Evolutionary conservation across 1,140 invertebrate species (phyloP).

Genomic region (Gryon sp.): DNA sequence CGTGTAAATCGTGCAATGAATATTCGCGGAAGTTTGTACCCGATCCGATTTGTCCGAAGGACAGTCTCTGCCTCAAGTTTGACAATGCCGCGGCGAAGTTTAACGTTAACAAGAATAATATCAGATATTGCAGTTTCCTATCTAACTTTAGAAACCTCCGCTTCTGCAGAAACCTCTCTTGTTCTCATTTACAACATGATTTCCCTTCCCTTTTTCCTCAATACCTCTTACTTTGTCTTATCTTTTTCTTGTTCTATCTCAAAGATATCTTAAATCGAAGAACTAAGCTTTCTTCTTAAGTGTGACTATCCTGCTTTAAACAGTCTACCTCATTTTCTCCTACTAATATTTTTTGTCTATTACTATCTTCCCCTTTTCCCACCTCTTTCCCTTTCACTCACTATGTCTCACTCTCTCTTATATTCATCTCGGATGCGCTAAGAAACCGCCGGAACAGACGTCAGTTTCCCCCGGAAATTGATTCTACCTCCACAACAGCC

Average conservation of each 20-base stretch:
- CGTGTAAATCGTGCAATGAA: conserved; percentile 65
- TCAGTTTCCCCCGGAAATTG: conserved; percentile 68
- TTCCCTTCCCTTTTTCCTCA: conserved; percentile 9
- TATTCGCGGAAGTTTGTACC: conserved; percentile 62
- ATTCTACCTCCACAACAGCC: conserved; percentile 56
- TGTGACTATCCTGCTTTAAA: too few species aligned
- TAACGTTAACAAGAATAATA: conserved; percentile 67
- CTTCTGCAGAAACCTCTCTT: conserved; percentile 32
- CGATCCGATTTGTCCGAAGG: conserved; percentile 64
- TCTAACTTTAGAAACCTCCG: conserved; percentile 52
- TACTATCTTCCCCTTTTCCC: not conserved
- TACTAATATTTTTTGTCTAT: too few species aligned
- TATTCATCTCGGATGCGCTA: conserved; percentile 39
- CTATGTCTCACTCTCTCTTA: conserved; percentile 9
- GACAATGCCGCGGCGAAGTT: conserved; percentile 58
- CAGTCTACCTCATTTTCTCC: conserved; percentile 2
- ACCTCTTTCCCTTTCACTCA: not conserved
- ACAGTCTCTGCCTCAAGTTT: conserved; percentile 61
- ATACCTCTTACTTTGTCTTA: conserved; percentile 12
- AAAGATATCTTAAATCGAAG: too few species aligned
- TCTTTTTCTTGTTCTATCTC: conserved; percentile 2
- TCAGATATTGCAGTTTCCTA: conserved; percentile 63
- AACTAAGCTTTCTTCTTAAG: too few species aligned
- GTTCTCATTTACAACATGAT: conserved; percentile 46
- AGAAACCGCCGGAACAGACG: conserved; percentile 65